Evolutionary conservation across 1,140 invertebrate genomes (phyloP).

Genomic region (Atopsyche davidsoni): DNA sequence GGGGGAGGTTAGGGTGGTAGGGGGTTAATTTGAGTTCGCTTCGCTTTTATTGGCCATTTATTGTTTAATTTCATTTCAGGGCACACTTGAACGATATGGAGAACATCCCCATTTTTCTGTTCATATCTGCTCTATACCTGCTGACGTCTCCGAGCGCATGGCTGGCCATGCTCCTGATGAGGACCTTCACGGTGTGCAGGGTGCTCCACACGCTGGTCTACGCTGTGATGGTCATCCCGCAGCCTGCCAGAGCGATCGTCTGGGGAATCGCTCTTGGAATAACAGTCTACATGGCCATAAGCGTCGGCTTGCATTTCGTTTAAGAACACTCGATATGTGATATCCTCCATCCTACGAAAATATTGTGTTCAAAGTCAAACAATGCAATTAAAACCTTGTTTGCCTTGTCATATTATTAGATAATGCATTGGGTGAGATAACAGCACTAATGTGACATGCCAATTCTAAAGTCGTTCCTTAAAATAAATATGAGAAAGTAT

Average conservation of each 20-base stretch:
- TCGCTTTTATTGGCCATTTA: neutral
- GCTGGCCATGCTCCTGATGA: constrained; percentile 53
- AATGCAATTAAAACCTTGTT: too few relatives aligned
- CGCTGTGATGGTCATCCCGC: constrained; percentile 48
- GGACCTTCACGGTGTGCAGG: constrained; percentile 52
- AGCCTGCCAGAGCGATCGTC: constrained; percentile 52
- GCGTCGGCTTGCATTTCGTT: constrained; percentile 25
- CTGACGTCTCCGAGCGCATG: constrained; percentile 44
- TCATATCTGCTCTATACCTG: constrained; percentile 46
- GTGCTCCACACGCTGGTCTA: constrained; percentile 63
- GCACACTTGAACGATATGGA: constrained; percentile 62
- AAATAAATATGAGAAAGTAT: neutral
- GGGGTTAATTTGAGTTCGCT: neutral
- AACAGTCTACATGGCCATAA: constrained; percentile 42
- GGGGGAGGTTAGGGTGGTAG: too few relatives aligned
- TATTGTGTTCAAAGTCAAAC: neutral
- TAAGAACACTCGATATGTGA: neutral
- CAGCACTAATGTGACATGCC: neutral
- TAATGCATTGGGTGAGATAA: too few relatives aligned
- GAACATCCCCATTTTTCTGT: constrained; percentile 46
- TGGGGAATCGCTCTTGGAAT: constrained; percentile 41
- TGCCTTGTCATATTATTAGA: too few relatives aligned
- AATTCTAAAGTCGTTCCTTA: neutral
- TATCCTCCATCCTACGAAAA: neutral
- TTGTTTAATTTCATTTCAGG: constrained; percentile 34